These are phyloP conservation scores for Lomographa bimaculata DNA, from an alignment of 2,888 invertebrate genomes.

Conservation along the genomic window DNA sequence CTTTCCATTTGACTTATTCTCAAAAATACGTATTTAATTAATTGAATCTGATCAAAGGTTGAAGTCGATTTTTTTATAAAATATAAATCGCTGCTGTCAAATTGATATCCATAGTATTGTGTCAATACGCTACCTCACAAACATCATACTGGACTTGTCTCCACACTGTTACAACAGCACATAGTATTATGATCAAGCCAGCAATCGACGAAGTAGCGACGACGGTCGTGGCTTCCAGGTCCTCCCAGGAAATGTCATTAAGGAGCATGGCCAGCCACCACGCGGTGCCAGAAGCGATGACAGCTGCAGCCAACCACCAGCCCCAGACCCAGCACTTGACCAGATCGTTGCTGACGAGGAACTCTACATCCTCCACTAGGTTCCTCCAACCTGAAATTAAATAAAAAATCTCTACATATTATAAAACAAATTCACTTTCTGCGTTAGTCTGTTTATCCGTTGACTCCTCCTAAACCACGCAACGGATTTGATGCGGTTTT, in stretches of 20 bases:
- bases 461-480: too few species aligned
- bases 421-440: too few species aligned
- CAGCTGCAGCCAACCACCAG: slow-evolving; percentile 55
- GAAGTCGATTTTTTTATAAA: neutral
- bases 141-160: slow-evolving; percentile 67
- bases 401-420: slow-evolving; percentile 16
- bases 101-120: too few species aligned
- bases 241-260: slow-evolving; percentile 39
- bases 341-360: slow-evolving; percentile 52
- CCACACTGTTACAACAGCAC: slow-evolving; percentile 48
- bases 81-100: neutral
- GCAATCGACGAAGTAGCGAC: slow-evolving; percentile 33
- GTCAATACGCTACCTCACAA: slow-evolving; percentile 49
- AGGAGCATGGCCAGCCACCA: slow-evolving; percentile 57
- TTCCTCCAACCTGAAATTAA: slow-evolving; percentile 58
- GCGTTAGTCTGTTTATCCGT: too few species aligned
- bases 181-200: slow-evolving; percentile 38
- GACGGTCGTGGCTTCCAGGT: slow-evolving; percentile 41
- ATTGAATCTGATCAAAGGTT: too few species aligned
- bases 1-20: too few species aligned
- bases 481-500: too few species aligned
- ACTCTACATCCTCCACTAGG: slow-evolving; percentile 64
- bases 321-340: slow-evolving; percentile 56
- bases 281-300: slow-evolving; percentile 41
- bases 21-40: too few species aligned